These are phyloP conservation scores for Cranoglanis bouderius DNA, from an alignment of 2,113 vertebrate species.

Conservation along the genomic window DNA sequence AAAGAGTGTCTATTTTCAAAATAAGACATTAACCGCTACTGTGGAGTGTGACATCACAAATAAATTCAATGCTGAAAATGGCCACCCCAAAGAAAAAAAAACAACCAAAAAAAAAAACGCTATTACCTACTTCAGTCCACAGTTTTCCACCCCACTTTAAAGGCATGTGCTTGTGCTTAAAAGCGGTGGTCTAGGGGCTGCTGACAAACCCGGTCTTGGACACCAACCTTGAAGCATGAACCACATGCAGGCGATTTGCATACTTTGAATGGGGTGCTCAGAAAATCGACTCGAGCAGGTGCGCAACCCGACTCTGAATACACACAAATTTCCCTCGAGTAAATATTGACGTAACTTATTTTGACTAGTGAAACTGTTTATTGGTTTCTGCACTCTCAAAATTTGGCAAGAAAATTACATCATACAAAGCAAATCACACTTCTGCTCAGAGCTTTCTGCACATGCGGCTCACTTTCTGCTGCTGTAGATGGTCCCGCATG, in stretches of 20 bases:
- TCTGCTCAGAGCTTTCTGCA: not conserved
- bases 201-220: not conserved
- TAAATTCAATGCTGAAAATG: not conserved
- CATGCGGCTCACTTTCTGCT: not conserved
- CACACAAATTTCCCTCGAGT: slow-evolving; percentile 1
- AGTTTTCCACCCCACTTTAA: not conserved
- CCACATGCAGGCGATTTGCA: not conserved
- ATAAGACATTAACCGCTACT: not conserved
- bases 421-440: not conserved
- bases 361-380: slow-evolving; percentile 13
- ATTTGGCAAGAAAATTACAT: not conserved
- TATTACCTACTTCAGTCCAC: too few relatives aligned
- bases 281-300: slow-evolving; percentile 1
- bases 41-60: not conserved
- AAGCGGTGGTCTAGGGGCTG: not conserved
- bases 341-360: slow-evolving; percentile 8
- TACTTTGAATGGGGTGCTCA: not conserved
- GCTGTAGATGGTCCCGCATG: not conserved
- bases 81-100: not conserved
- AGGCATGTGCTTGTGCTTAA: not conserved
- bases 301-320: not conserved
- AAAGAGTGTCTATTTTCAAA: too few relatives aligned
- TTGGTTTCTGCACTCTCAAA: not conserved
- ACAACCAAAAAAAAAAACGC: too few relatives aligned
- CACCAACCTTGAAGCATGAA: too few relatives aligned